Conservation (phyloP, 1,140 invertebrate genomes). For the Zeugodacus cucurbitae region DNA sequence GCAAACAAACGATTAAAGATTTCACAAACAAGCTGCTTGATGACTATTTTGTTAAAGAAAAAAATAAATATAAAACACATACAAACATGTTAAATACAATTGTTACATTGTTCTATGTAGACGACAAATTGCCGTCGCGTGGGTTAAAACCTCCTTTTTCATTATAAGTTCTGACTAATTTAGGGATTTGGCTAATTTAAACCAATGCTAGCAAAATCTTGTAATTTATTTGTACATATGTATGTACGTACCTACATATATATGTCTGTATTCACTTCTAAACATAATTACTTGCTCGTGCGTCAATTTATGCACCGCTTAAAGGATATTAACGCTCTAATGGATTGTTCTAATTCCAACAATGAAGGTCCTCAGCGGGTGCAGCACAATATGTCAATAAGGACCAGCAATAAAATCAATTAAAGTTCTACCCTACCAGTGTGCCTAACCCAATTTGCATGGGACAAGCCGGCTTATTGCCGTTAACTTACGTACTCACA, state of each 20-base stretch:
- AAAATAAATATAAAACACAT: neutral
- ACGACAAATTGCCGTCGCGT: neutral
- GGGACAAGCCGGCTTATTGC: neutral
- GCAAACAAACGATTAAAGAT: slow-evolving; percentile 3
- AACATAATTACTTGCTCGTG: neutral
- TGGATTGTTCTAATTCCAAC: neutral
- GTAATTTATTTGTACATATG: neutral
- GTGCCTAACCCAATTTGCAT: neutral
- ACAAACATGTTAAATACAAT: neutral
- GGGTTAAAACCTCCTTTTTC: neutral
- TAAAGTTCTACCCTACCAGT: slow-evolving; percentile 4
- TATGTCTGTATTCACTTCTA: neutral
- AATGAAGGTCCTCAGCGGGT: neutral
- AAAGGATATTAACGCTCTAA: neutral
- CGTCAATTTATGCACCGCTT: too few species aligned
- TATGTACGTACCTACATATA: too few species aligned
- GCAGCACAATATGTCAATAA: neutral
- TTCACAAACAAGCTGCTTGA: neutral
- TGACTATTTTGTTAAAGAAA: neutral
- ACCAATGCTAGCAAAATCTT: too few species aligned
- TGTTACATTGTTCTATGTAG: neutral
- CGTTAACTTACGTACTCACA: neutral
- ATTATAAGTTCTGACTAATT: neutral
- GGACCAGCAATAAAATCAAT: neutral
- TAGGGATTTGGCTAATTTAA: neutral